These are phyloP conservation scores for Ctenomys sociabilis DNA, from an alignment of 2,113 vertebrate genomes.

Conservation along the genomic window DNA sequence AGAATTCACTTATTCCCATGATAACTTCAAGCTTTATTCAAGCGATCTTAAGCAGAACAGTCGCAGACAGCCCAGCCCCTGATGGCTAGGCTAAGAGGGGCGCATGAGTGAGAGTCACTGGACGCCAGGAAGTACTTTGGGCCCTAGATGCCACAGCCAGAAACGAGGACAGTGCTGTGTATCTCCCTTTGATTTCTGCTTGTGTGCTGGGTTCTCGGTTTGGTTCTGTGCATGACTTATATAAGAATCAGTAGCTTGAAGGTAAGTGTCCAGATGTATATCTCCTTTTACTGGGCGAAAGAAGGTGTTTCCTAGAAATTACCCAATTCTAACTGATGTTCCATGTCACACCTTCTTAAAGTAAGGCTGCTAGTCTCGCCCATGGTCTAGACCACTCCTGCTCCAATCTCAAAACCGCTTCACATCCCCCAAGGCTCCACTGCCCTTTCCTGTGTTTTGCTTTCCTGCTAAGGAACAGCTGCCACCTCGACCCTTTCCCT, in stretches of 20 bases:
- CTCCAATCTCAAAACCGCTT: background rate
- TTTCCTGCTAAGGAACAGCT: background rate
- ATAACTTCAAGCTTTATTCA: background rate
- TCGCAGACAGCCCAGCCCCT: background rate
- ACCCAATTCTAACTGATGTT: background rate
- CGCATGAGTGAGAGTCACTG: background rate
- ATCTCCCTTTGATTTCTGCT: background rate
- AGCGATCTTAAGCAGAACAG: background rate
- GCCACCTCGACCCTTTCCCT: background rate
- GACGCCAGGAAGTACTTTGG: background rate
- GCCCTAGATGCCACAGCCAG: too few relatives aligned
- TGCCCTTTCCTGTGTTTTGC: background rate
- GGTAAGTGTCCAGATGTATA: background rate
- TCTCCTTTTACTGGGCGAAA: background rate
- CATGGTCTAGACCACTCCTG: background rate
- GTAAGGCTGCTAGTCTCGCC: slow-evolving; percentile 13
- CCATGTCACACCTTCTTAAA: slow-evolving; percentile 52
- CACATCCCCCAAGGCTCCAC: background rate
- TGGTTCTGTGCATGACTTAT: background rate
- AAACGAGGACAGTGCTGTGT: too few relatives aligned
- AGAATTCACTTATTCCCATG: background rate
- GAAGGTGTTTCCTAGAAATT: background rate
- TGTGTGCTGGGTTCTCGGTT: background rate
- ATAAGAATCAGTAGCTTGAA: slow-evolving; percentile 37
- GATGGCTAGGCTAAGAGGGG: background rate